Percentiles rank a stretch among this genome's conserved stretches.
phyloP scores from a whole-genome alignment of 2,888 invertebrate genomes.

The Drosophila meridiana region DNA sequence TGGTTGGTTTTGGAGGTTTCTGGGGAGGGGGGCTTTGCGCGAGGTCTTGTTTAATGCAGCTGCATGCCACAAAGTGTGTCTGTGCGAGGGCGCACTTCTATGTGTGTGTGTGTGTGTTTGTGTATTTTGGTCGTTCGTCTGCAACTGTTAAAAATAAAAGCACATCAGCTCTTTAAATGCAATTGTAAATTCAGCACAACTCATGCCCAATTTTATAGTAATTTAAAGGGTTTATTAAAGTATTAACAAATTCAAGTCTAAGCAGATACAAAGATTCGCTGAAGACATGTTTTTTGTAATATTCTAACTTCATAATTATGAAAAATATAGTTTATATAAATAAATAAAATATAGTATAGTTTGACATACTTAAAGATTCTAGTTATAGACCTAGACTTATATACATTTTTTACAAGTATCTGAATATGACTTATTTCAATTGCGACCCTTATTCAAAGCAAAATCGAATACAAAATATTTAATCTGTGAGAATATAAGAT shows the following conservation, averaged over 20 bases:
- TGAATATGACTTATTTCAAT: too few species aligned
- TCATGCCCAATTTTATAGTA: background rate
- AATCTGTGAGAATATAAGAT: too few species aligned
- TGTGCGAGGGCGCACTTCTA: background rate
- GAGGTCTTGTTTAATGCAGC: constrained; percentile 43
- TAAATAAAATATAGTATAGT: too few species aligned
- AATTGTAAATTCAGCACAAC: constrained; percentile 19
- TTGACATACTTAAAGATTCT: too few species aligned
- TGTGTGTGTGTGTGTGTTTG: constrained; percentile 17
- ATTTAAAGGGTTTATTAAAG: background rate
- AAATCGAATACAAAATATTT: too few species aligned
- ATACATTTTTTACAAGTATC: too few species aligned
- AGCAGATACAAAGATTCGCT: too few species aligned
- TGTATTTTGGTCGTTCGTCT: constrained; percentile 25
- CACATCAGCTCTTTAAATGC: constrained; percentile 34
- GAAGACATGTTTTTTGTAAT: too few species aligned
- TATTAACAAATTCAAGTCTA: background rate
- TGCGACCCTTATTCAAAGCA: too few species aligned
- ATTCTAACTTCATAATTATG: too few species aligned
- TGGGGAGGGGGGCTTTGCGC: background rate
- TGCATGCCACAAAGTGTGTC: constrained; percentile 44
- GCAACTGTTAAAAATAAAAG: constrained; percentile 46
- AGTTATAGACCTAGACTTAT: too few species aligned
- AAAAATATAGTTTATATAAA: too few species aligned
- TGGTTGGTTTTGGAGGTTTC: background rate